Percentiles rank a stretch among this genome's conserved stretches.
phyloP scores from a whole-genome alignment of 2,113 vertebrate species.

The Cinclus cinclus region DNA sequence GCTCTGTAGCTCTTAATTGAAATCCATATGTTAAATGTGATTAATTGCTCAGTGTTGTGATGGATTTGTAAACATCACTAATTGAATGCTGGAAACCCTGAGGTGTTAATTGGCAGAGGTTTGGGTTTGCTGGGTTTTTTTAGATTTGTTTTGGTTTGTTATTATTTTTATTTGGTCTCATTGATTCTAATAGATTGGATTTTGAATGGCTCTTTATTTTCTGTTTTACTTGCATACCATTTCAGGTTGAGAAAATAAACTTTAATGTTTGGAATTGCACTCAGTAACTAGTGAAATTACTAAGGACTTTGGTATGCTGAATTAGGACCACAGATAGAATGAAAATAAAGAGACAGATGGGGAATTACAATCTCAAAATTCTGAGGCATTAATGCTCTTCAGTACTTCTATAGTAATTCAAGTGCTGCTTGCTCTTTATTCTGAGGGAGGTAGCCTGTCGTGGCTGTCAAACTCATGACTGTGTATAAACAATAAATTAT shows the following conservation, averaged over 20 bases:
- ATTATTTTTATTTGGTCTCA: neutral
- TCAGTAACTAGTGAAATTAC: neutral
- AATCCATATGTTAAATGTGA: neutral
- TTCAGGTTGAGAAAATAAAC: neutral
- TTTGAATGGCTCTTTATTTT: neutral
- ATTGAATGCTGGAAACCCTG: neutral
- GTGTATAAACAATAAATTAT: neutral
- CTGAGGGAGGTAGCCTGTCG: neutral
- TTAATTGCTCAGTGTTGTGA: neutral
- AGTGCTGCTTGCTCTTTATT: neutral
- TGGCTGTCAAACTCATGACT: neutral
- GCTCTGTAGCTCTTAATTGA: neutral
- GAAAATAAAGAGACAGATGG: neutral
- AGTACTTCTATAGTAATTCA: neutral
- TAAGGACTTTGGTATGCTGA: neutral
- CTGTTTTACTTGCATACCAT: neutral
- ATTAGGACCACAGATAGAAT: neutral
- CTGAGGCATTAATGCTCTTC: neutral
- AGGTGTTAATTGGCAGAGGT: neutral
- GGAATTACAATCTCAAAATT: neutral
- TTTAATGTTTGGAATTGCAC: neutral
- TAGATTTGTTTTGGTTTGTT: neutral
- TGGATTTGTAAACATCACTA: neutral
- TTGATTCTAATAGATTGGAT: neutral
- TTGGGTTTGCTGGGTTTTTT: neutral